These are phyloP conservation scores for Phalangium opilio DNA, from an alignment of 2,888 invertebrate genomes.

Conservation along the genomic window DNA sequence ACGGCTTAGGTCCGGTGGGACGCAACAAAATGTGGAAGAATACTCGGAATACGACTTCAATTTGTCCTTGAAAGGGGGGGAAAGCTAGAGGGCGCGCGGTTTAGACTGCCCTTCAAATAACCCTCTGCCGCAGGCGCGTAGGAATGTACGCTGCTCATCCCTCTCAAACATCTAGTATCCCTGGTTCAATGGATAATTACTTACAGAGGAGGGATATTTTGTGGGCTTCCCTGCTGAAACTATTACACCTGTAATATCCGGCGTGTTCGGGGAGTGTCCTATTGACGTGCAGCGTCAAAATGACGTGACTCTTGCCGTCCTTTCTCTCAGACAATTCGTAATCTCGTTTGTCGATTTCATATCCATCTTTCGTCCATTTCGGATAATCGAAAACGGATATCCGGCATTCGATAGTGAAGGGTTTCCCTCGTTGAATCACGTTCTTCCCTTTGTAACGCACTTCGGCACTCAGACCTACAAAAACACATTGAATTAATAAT, in stretches of 20 bases:
- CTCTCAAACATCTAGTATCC: too few relatives aligned
- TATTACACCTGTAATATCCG: constrained; percentile 17
- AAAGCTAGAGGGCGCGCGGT: too few relatives aligned
- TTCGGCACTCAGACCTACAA: constrained; percentile 3
- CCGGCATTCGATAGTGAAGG: constrained; percentile 14
- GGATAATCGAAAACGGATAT: constrained; percentile 16
- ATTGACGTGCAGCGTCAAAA: constrained; percentile 7
- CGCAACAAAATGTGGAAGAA: too few relatives aligned
- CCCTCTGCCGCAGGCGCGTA: too few relatives aligned
- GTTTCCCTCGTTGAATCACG: constrained; percentile 13
- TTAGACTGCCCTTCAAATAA: too few relatives aligned
- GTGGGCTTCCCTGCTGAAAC: constrained; percentile 5
- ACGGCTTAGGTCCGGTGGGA: too few relatives aligned
- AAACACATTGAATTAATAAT: too few relatives aligned
- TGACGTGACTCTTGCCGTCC: background rate
- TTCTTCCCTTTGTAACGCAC: constrained; percentile 14
- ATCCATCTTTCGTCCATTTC: constrained; percentile 17
- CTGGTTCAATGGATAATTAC: too few relatives aligned
- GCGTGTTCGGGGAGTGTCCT: constrained; percentile 9
- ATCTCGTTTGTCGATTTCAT: constrained; percentile 3
- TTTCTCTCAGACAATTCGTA: background rate
- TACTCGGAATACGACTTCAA: too few relatives aligned
- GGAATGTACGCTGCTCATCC: too few relatives aligned
- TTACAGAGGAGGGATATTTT: too few relatives aligned
- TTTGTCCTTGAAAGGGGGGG: too few relatives aligned